These are phyloP conservation scores for Shargacucullia verbasci DNA, from an alignment of 2,888 invertebrate genomes.

Conservation along the genomic window DNA sequence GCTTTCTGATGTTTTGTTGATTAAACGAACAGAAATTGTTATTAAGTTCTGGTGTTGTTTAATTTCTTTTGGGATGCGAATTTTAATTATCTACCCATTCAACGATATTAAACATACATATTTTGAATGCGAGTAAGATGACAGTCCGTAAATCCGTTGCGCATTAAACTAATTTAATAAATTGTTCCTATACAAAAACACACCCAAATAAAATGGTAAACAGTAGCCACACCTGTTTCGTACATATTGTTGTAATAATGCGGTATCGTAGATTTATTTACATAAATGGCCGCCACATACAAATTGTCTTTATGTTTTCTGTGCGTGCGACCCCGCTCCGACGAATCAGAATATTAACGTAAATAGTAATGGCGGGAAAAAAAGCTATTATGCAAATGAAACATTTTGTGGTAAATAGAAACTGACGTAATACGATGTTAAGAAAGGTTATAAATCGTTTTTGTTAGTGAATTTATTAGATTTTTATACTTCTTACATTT, in stretches of 20 bases:
- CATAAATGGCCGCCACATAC: slow-evolving; percentile 86
- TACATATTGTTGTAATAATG: slow-evolving; percentile 82
- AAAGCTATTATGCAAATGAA: slow-evolving; percentile 89
- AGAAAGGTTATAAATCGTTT: slow-evolving; percentile 84
- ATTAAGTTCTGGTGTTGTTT: slow-evolving; percentile 68
- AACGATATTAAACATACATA: slow-evolving; percentile 34
- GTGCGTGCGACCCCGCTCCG: slow-evolving; percentile 86
- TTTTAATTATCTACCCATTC: slow-evolving; percentile 63
- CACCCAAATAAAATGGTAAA: slow-evolving; percentile 81
- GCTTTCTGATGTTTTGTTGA: slow-evolving; percentile 87
- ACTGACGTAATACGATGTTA: slow-evolving; percentile 84
- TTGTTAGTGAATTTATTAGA: slow-evolving; percentile 76
- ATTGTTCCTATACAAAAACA: slow-evolving; percentile 69
- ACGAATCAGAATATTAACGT: slow-evolving; percentile 88
- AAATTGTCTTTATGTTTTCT: slow-evolving; percentile 88
- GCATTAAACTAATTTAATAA: slow-evolving; percentile 69
- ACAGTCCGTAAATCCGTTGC: slow-evolving; percentile 55
- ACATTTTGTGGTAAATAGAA: slow-evolving; percentile 88
- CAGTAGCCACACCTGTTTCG: slow-evolving; percentile 78
- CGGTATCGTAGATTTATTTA: slow-evolving; percentile 86
- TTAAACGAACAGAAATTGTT: slow-evolving; percentile 81
- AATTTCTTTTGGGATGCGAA: slow-evolving; percentile 71
- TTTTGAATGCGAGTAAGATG: slow-evolving; percentile 41
- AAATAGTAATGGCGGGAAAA: slow-evolving; percentile 87
- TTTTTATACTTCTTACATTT: slow-evolving; percentile 67